phyloP scores from a whole-genome alignment of 2,797 vertebrate species.

The Chrosomus eos region DNA sequence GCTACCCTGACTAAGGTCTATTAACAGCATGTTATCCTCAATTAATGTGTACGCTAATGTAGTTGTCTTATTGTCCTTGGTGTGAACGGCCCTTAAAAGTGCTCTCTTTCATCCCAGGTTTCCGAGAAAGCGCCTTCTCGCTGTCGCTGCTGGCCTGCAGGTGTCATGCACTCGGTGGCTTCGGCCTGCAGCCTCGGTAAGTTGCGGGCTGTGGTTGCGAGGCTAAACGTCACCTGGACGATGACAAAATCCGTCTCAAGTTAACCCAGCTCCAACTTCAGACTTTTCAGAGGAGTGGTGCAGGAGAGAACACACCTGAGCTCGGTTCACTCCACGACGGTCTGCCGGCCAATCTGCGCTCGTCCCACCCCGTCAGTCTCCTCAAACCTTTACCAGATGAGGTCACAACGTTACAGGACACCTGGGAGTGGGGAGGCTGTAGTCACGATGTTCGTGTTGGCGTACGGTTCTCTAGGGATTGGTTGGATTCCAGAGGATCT shows the following conservation, averaged over 20 bases:
- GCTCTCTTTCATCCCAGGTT: conserved; percentile 75
- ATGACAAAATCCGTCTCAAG: conserved; percentile 88
- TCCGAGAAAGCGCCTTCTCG: conserved; percentile 91
- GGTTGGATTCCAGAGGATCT: conserved; percentile 89
- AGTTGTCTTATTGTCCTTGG: background rate
- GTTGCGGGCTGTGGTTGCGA: conserved; percentile 89
- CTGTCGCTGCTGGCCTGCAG: conserved; percentile 91
- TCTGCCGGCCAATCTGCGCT: conserved; percentile 73
- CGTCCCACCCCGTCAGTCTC: conserved; percentile 70
- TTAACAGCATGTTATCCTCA: background rate
- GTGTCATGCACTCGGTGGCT: conserved; percentile 91
- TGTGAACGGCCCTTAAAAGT: background rate
- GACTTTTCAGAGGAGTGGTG: conserved; percentile 84
- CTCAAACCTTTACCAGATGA: conserved; percentile 80
- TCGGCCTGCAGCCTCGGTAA: conserved; percentile 93
- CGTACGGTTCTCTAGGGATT: conserved; percentile 90
- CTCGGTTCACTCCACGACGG: conserved; percentile 69
- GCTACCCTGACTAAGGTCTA: background rate
- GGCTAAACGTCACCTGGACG: conserved; percentile 83
- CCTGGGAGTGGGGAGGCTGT: conserved; percentile 96
- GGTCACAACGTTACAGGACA: conserved; percentile 82
- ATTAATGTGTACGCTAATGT: background rate
- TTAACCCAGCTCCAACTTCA: conserved; percentile 89
- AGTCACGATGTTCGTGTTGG: conserved; percentile 89
- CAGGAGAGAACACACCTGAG: conserved; percentile 70